Conservation (phyloP, 2,888 invertebrate species). For the Fragum fragum region DNA sequence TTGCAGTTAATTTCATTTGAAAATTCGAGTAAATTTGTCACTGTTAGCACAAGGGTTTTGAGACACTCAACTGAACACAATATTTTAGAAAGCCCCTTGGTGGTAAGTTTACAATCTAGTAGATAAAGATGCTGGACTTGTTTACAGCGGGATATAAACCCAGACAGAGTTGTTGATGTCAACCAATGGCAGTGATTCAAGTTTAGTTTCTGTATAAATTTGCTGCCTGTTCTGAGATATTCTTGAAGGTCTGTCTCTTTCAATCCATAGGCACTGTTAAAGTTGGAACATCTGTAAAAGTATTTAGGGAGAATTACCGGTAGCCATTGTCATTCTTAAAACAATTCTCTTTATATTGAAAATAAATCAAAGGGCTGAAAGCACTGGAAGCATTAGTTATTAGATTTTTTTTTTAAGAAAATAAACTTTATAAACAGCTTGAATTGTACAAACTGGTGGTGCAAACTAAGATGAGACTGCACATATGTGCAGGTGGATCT, state of each 20-base stretch:
- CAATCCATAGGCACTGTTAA: slow-evolving; percentile 70
- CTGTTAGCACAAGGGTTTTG: slow-evolving; percentile 79
- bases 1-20: slow-evolving; percentile 79
- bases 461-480: too few species aligned
- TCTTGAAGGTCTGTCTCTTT: slow-evolving; percentile 75
- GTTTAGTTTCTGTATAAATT: slow-evolving; percentile 75
- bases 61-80: slow-evolving; percentile 76
- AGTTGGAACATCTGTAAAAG: slow-evolving; percentile 76
- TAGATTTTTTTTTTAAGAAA: too few species aligned
- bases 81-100: slow-evolving; percentile 79
- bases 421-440: too few species aligned
- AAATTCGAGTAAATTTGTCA: slow-evolving; percentile 80
- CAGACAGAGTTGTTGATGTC: slow-evolving; percentile 70
- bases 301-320: too few species aligned
- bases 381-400: too few species aligned
- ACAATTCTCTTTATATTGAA: too few species aligned
- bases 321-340: too few species aligned
- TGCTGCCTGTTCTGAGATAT: slow-evolving; percentile 70
- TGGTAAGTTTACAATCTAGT: slow-evolving; percentile 80
- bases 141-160: slow-evolving; percentile 77
- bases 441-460: too few species aligned
- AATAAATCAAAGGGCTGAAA: too few species aligned
- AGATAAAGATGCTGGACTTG: slow-evolving; percentile 78
- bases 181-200: slow-evolving; percentile 84
- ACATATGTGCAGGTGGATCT: too few species aligned